Base-by-base conservation (phyloP, 2,888 invertebrate species). In the Phalera bucephala region DNA sequence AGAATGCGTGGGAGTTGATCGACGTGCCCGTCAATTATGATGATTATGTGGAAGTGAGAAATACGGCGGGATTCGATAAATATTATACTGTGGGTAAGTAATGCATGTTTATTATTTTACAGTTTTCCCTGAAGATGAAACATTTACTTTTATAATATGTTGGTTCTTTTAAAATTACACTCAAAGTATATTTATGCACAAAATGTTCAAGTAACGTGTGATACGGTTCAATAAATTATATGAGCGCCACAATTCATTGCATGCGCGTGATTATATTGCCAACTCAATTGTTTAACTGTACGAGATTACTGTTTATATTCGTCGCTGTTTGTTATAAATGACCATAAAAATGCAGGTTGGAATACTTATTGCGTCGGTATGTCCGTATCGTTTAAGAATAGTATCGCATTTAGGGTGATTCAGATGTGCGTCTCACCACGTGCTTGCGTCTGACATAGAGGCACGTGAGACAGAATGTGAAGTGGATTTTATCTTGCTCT, bases 1-100 rank as follows among this genome's bases (percentile, higher is more conserved):
- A 93, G 93, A 91, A 92, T 67, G 86, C 93, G 36, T 93, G 93
- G 92, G 92, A 93, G 56, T 67, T 91, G 44, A 63, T 70, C 43
- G 87, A 90, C 72, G 54, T 73, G 53, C 76, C 73, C 25, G 63
- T 78, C 42, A 72, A 71, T 53, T 77, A 75, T 43, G 83, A 86
- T 47, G 82, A 81, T 36, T 81, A 80, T 53, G 65, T 81, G 33
- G 83, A 81, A 65, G 79, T 93, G 31, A 90, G 90, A 51, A 92
- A 92, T 44, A 91, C 89, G 76, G 90, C 91, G 14, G 93, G 93
- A 30, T 90, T 93, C 57, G 93, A 93, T 68, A 91, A 91, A 64
- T 91, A 91, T 75, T 82, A 91, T 64, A 64, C 77, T 33, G 62
- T 82, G 38, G 88, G 89, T 89, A 52, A 87, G 88, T 87, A 36